Evolutionary conservation across 2,113 vertebrate genomes (phyloP).

Genomic region (Caranx ignobilis): DNA sequence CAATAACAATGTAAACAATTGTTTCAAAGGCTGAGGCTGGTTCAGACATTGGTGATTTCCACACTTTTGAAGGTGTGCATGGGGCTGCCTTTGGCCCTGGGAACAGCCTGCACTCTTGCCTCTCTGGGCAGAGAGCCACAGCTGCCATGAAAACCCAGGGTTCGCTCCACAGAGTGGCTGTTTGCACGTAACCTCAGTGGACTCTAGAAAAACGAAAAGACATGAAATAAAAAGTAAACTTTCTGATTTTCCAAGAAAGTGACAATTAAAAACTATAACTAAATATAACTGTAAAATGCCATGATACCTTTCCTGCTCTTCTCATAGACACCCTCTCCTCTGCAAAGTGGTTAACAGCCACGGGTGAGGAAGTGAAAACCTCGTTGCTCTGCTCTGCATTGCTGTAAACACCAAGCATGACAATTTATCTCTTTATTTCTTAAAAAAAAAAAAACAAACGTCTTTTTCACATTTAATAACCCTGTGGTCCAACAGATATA

Average conservation of each 20-base stretch:
- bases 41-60: constrained; percentile 81
- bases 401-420: constrained; percentile 51
- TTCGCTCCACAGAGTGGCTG: constrained; percentile 81
- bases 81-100: constrained; percentile 80
- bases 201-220: constrained; percentile 74
- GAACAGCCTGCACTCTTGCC: constrained; percentile 77
- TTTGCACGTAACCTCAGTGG: constrained; percentile 85
- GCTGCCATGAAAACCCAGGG: constrained; percentile 81
- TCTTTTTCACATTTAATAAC: background rate
- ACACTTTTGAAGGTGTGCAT: constrained; percentile 82
- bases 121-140: constrained; percentile 85
- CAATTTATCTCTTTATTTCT: background rate
- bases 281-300: background rate
- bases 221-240: background rate
- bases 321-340: constrained; percentile 82
- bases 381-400: constrained; percentile 76
- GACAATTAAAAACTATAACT: background rate
- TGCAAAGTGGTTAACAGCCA: constrained; percentile 70
- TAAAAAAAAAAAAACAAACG: background rate
- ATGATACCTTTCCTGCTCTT: constrained; percentile 83
- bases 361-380: constrained; percentile 76
- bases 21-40: background rate
- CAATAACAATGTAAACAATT: constrained; percentile 58
- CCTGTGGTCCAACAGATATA: constrained; percentile 41
- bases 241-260: constrained; percentile 2